A percentile compares a stretch with the other conserved stretches of the same genome.
These are phyloP conservation scores for Polydesmus complanatus DNA, from an alignment of 2,888 invertebrate genomes.

Conservation along the genomic window DNA sequence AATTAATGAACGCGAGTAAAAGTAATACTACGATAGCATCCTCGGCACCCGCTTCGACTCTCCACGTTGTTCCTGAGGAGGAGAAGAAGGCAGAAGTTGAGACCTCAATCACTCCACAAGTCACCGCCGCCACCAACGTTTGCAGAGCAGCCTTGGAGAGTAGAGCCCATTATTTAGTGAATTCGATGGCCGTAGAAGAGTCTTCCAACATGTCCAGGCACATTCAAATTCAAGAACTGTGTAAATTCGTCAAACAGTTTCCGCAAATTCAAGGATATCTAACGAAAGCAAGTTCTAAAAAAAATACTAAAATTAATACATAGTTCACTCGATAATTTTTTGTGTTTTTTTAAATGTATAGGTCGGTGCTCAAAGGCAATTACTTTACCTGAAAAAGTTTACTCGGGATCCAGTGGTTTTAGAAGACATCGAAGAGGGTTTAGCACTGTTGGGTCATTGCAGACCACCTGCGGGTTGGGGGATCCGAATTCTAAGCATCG, in stretches of 20 bases:
- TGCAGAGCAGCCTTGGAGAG: background rate
- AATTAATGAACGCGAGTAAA: background rate
- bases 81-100: too few species aligned
- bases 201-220: slow-evolving; percentile 43
- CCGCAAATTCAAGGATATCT: slow-evolving; percentile 58
- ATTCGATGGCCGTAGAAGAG: slow-evolving; percentile 30
- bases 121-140: background rate
- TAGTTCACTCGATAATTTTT: background rate
- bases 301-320: background rate
- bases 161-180: background rate
- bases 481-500: slow-evolving; percentile 65
- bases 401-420: slow-evolving; percentile 30
- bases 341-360: slow-evolving; percentile 28
- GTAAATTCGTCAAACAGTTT: slow-evolving; percentile 55
- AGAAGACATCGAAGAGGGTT: slow-evolving; percentile 40
- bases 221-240: slow-evolving; percentile 52
- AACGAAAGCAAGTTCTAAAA: slow-evolving; percentile 43
- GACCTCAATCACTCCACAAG: background rate
- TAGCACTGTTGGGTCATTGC: slow-evolving; percentile 55
- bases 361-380: slow-evolving; percentile 52
- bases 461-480: slow-evolving; percentile 56
- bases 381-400: slow-evolving; percentile 38
- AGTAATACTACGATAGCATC: background rate
- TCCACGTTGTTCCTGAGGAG: too few species aligned
- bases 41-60: too few species aligned